Evolutionary conservation across 1,140 invertebrate species (phyloP).

Genomic region (Cotesia typhae): DNA sequence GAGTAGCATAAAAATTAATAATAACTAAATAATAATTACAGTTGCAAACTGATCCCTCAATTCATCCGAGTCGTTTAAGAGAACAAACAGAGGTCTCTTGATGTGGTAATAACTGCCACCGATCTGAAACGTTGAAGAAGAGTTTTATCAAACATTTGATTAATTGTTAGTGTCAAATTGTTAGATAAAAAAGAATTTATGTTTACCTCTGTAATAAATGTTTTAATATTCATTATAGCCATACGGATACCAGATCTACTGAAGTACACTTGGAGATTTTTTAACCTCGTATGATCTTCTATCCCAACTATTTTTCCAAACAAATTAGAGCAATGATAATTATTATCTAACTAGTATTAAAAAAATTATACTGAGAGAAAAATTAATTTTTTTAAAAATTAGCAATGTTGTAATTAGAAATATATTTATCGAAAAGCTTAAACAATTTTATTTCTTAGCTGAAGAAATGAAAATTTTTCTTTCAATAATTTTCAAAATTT

Average conservation of each 20-base stretch:
- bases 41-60: constrained; percentile 49
- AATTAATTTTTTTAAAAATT: not conserved
- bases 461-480: too few species aligned
- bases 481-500: too few species aligned
- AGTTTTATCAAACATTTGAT: constrained; percentile 12
- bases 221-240: constrained; percentile 52
- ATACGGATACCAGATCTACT: constrained; percentile 48
- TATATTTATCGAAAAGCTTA: not conserved
- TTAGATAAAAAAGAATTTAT: constrained; percentile 11
- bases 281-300: constrained; percentile 34
- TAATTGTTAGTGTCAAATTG: not conserved
- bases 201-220: constrained; percentile 49
- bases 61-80: constrained; percentile 56
- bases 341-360: too few species aligned
- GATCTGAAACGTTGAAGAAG: constrained; percentile 47
- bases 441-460: not conserved
- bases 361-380: not conserved
- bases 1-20: too few species aligned
- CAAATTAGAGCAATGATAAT: too few species aligned
- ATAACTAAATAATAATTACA: constrained; percentile 44
- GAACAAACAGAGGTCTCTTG: constrained; percentile 60
- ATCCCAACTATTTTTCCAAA: constrained; percentile 37
- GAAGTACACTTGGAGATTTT: constrained; percentile 46
- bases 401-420: not conserved
- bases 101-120: constrained; percentile 54